These are phyloP conservation scores for Enteromius mattozi DNA, from an alignment of 2,797 vertebrate genomes.

Conservation along the genomic window DNA sequence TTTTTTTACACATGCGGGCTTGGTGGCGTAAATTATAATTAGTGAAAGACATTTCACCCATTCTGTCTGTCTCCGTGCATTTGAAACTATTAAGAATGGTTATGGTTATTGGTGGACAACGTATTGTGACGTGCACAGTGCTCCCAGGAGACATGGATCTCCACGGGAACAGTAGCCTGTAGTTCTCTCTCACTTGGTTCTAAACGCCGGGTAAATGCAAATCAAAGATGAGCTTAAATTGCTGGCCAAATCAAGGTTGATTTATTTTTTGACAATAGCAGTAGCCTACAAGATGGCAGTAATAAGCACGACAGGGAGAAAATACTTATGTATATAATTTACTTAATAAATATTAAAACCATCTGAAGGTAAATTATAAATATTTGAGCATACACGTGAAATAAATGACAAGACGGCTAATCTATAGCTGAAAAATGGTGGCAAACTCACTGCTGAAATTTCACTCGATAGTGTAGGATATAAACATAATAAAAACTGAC, in stretches of 20 bases:
- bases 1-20: background rate
- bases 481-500: background rate
- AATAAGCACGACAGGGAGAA: background rate
- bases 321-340: background rate
- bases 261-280: background rate
- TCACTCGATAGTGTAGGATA: background rate
- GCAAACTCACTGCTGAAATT: background rate
- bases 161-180: constrained; percentile 60
- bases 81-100: constrained; percentile 11
- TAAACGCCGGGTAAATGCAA: background rate
- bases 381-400: background rate
- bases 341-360: background rate
- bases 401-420: background rate
- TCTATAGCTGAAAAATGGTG: too few relatives aligned
- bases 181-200: constrained; percentile 19
- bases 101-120: constrained; percentile 10
- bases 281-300: background rate
- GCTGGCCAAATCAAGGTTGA: background rate
- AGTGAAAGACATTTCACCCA: constrained; percentile 54
- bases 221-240: background rate
- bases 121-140: constrained; percentile 71
- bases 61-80: constrained; percentile 43
- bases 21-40: background rate
- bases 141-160: constrained; percentile 65
- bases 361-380: background rate